A percentile compares a stretch with the other conserved stretches of the same genome.
phyloP scores from a whole-genome alignment of 2,888 invertebrate species.

The Alentia gelatinosa region DNA sequence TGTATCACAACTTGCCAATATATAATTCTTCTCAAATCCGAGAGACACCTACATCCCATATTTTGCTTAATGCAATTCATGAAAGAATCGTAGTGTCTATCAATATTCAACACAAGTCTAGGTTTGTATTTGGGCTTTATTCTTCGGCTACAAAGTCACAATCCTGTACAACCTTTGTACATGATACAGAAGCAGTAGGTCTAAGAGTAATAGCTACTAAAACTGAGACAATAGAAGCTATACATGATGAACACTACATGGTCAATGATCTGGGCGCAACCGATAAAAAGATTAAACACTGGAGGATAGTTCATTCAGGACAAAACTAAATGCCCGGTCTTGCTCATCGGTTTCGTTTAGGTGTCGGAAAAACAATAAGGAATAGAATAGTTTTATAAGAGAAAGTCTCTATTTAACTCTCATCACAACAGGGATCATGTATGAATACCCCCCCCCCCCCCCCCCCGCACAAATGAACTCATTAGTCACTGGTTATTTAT shows the following conservation, averaged over 20 bases:
- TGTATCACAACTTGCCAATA: no score
- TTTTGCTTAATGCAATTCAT: no score
- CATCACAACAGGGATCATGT: no score
- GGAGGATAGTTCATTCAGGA: neutral
- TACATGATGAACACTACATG: slow-evolving; percentile 7
- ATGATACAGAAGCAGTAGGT: slow-evolving; percentile 38
- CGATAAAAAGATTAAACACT: neutral
- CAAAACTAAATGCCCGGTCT: neutral
- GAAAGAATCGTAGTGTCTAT: neutral
- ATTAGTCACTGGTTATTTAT: no score
- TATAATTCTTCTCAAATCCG: no score
- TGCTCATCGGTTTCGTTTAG: neutral
- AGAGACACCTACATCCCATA: no score
- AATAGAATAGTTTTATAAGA: no score
- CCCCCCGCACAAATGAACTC: neutral
- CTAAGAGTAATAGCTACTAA: neutral
- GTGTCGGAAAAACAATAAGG: neutral
- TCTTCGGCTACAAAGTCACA: slow-evolving; percentile 49
- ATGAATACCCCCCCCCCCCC: neutral
- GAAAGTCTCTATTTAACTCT: no score
- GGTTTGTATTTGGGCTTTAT: slow-evolving; percentile 40
- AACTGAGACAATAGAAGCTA: slow-evolving; percentile 20
- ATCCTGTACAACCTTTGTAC: slow-evolving; percentile 50
- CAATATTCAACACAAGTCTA: neutral
- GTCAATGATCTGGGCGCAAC: neutral